Conservation (phyloP, 1,140 invertebrate species). For the Eulimnadia texana region DNA sequence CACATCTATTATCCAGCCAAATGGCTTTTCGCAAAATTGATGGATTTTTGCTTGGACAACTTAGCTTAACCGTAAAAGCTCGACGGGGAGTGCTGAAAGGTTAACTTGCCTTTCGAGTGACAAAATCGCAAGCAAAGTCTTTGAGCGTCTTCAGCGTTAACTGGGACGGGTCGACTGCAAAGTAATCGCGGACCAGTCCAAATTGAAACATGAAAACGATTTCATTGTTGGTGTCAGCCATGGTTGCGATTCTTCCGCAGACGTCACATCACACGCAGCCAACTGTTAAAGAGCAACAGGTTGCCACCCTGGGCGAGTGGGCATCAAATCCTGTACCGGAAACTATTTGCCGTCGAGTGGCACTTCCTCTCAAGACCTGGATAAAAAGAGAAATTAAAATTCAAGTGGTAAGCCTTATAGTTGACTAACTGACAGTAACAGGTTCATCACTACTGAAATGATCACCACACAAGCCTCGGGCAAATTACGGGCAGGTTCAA, state of each 20-base stretch:
- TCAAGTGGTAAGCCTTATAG: too few relatives aligned
- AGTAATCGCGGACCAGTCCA: constrained; percentile 75
- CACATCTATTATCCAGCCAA: too few relatives aligned
- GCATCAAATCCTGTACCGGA: not conserved
- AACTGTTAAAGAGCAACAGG: constrained; percentile 8
- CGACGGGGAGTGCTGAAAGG: not conserved
- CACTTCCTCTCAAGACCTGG: too few relatives aligned
- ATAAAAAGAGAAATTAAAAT: too few relatives aligned
- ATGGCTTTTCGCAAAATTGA: too few relatives aligned
- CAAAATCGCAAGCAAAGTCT: constrained; percentile 86
- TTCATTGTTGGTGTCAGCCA: constrained; percentile 31
- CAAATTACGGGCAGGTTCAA: not conserved
- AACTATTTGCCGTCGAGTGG: too few relatives aligned
- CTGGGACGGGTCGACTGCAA: constrained; percentile 59
- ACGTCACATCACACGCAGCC: not conserved
- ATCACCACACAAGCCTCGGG: too few relatives aligned
- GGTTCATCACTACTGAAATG: too few relatives aligned
- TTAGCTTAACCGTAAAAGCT: too few relatives aligned
- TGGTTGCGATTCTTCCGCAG: not conserved
- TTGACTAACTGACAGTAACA: too few relatives aligned
- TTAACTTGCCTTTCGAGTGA: constrained; percentile 66
- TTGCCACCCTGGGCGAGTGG: not conserved
- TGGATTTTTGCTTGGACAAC: too few relatives aligned
- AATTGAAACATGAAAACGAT: constrained; percentile 89
- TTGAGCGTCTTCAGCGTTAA: constrained; percentile 80